Conservation (phyloP, 2,113 vertebrate genomes). For the Myotis yumanensis region DNA sequence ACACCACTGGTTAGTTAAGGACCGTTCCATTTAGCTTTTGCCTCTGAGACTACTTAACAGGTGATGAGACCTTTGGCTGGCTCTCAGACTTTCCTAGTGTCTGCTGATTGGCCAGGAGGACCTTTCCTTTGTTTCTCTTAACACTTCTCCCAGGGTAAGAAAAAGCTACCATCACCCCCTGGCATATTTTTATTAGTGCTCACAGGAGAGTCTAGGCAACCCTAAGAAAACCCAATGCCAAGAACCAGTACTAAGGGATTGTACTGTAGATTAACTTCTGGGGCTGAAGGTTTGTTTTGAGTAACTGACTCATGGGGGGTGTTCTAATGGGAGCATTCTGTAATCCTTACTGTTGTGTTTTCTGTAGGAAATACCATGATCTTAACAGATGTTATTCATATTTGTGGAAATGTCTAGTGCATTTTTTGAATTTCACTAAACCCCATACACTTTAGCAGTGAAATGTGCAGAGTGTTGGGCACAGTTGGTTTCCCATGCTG, state of each 20-base stretch:
- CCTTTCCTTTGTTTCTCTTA: background rate
- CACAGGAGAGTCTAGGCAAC: conserved; percentile 1
- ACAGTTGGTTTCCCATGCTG: background rate
- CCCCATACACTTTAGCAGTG: background rate
- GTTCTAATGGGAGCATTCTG: conserved; percentile 49
- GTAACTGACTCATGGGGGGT: conserved; percentile 5
- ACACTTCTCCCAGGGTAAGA: background rate
- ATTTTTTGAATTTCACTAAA: background rate
- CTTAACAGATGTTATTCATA: conserved; percentile 60
- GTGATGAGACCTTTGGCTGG: background rate
- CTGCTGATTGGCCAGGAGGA: background rate
- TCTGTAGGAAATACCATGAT: conserved; percentile 56
- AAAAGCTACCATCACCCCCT: background rate
- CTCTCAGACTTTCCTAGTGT: background rate
- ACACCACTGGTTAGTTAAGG: background rate
- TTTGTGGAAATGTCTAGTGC: conserved; percentile 41
- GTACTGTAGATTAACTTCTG: conserved; percentile 38
- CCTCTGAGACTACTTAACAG: background rate
- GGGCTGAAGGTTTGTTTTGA: conserved; percentile 56
- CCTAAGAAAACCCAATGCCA: background rate
- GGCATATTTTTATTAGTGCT: background rate
- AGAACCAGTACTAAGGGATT: conserved; percentile 14
- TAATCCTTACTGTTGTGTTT: conserved; percentile 62
- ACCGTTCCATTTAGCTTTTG: background rate
- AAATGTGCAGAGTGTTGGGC: background rate